Percentiles rank a stretch among this genome's conserved stretches.
Conservation (phyloP, 1,140 invertebrate genomes). For the Temnothorax curvispinosus region DNA sequence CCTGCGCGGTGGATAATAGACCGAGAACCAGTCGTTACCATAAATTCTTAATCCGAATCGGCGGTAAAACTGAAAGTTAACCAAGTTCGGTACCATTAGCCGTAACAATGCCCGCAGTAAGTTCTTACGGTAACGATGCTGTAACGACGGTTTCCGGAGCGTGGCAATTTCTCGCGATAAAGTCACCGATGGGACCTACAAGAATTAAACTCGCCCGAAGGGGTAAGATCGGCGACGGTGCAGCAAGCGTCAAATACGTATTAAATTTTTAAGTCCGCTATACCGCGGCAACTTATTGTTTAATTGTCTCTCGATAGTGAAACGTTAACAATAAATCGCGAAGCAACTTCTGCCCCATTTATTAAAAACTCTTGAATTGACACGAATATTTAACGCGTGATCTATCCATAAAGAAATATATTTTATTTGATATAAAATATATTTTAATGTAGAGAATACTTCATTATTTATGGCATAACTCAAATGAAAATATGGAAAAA, state of each 20-base stretch:
- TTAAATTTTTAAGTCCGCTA: constrained; percentile 70
- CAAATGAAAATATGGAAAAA: background rate
- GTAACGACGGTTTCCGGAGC: constrained; percentile 83
- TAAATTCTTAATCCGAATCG: constrained; percentile 86
- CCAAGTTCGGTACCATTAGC: constrained; percentile 84
- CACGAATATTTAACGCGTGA: background rate
- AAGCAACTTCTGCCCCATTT: background rate
- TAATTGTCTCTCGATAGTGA: constrained; percentile 38
- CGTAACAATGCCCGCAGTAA: constrained; percentile 84
- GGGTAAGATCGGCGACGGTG: constrained; percentile 71
- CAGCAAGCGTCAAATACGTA: constrained; percentile 63
- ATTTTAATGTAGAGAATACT: background rate
- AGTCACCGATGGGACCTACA: constrained; percentile 85
- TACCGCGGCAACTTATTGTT: constrained; percentile 18
- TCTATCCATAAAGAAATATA: background rate
- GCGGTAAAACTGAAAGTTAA: constrained; percentile 86
- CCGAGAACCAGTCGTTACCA: constrained; percentile 80
- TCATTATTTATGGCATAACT: background rate
- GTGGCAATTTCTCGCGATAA: constrained; percentile 84
- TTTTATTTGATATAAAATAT: background rate
- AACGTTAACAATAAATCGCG: background rate
- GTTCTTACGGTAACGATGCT: constrained; percentile 86
- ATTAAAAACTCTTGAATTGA: background rate
- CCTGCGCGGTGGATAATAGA: constrained; percentile 65
- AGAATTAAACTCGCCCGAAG: constrained; percentile 83